A percentile compares a stretch with the other conserved stretches of the same genome.
These are phyloP conservation scores for Cladopsammia gracilis DNA, from an alignment of 64 coral and sea anemone species.

Conservation along the genomic window DNA sequence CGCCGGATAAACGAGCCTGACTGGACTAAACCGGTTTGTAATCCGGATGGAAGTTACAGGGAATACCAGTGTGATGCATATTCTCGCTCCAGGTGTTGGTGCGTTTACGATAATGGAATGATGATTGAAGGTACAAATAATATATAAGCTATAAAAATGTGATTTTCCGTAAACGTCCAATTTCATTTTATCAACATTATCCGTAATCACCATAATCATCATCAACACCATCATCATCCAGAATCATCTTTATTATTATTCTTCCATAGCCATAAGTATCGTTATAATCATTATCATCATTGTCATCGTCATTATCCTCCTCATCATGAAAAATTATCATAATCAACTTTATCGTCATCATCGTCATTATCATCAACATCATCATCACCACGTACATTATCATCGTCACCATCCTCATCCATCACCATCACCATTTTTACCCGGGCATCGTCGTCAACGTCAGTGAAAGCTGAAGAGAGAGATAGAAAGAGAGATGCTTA, in stretches of 20 bases:
- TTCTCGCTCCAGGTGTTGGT: slow-evolving; percentile 90
- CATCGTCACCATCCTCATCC: too few relatives aligned
- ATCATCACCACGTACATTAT: too few relatives aligned
- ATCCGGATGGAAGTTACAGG: slow-evolving; percentile 76
- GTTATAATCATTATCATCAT: background rate
- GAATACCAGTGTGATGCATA: slow-evolving; percentile 87
- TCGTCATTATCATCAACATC: too few relatives aligned
- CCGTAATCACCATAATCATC: background rate
- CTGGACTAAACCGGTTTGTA: slow-evolving; percentile 85
- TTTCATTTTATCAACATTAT: background rate
- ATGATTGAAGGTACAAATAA: slow-evolving; percentile 78
- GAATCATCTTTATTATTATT: background rate
- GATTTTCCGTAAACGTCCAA: too few relatives aligned
- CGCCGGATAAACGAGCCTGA: slow-evolving; percentile 55
- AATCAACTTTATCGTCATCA: too few relatives aligned
- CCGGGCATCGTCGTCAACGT: too few relatives aligned
- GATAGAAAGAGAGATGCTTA: too few relatives aligned
- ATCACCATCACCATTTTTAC: too few relatives aligned
- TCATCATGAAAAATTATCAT: too few relatives aligned
- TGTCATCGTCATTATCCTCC: background rate
- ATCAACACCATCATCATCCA: background rate
- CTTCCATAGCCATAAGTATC: background rate
- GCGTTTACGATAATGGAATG: slow-evolving; percentile 83
- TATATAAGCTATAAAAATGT: too few relatives aligned
- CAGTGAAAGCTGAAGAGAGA: too few relatives aligned